A percentile compares a stretch with the other conserved stretches of the same genome.
Conservation (phyloP, 2,797 vertebrate genomes). For the Valencia hispanica region DNA sequence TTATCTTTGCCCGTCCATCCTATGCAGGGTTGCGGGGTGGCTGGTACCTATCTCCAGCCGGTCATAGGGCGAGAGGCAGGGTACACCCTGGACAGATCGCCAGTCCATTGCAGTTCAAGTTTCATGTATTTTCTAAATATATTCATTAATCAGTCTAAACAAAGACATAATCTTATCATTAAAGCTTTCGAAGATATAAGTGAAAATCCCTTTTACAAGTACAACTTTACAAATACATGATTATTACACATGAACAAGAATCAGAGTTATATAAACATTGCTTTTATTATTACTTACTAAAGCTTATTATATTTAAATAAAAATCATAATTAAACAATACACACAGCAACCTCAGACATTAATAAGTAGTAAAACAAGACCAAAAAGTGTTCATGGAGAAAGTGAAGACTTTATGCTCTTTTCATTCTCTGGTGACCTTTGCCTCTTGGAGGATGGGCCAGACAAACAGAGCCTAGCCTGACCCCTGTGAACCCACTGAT, state of each 20-base stretch:
- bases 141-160: conserved; percentile 43
- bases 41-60: no score
- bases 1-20: no score
- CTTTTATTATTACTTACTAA: not conserved
- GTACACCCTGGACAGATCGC: no score
- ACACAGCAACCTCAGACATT: not conserved
- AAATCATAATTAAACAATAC: not conserved
- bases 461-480: conserved; percentile 53
- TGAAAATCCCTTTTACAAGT: not conserved
- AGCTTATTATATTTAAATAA: not conserved
- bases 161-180: conserved; percentile 14
- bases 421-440: conserved; percentile 6
- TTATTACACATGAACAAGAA: not conserved
- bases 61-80: no score
- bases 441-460: conserved; percentile 48
- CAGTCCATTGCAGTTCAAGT: no score
- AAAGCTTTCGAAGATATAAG: not conserved
- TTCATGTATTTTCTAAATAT: not conserved
- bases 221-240: not conserved
- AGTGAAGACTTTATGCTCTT: conserved; percentile 10
- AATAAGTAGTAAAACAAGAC: not conserved
- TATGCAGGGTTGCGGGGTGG: no score
- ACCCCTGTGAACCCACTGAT: conserved; percentile 51
- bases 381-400: not conserved
- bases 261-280: not conserved